phyloP scores from a whole-genome alignment of 2,113 vertebrate species.

The Labeo rohita region DNA sequence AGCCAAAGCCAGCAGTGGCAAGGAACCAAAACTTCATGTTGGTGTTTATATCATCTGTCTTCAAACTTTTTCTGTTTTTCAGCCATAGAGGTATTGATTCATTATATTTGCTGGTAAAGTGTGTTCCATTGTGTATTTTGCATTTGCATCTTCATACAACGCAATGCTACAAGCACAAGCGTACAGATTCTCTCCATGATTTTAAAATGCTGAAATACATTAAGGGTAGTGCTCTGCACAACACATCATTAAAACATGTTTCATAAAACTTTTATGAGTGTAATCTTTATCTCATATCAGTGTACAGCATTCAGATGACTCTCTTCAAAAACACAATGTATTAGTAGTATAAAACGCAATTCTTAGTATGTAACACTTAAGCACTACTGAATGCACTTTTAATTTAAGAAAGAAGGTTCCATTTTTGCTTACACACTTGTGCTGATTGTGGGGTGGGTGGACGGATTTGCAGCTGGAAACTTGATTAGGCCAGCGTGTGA shows the following conservation, averaged over 20 bases:
- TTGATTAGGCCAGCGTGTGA: neutral
- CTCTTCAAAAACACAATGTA: neutral
- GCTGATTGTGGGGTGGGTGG: neutral
- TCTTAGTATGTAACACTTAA: neutral
- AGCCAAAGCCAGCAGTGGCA: neutral
- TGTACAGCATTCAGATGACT: neutral
- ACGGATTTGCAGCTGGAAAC: neutral
- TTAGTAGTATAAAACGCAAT: too few species aligned
- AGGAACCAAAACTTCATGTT: neutral
- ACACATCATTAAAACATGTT: neutral
- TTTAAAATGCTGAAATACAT: neutral
- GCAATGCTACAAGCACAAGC: neutral
- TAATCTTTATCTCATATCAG: neutral
- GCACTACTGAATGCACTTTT: neutral
- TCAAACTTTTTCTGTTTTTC: neutral
- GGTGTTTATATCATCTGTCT: neutral
- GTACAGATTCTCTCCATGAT: neutral
- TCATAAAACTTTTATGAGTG: neutral
- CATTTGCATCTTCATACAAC: neutral
- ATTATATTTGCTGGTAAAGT: neutral
- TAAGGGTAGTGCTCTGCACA: neutral
- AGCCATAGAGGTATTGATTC: neutral
- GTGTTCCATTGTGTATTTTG: neutral
- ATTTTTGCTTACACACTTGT: neutral
- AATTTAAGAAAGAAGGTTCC: neutral